These are phyloP conservation scores for Furcula furcula DNA, from an alignment of 2,888 invertebrate genomes.

Conservation along the genomic window DNA sequence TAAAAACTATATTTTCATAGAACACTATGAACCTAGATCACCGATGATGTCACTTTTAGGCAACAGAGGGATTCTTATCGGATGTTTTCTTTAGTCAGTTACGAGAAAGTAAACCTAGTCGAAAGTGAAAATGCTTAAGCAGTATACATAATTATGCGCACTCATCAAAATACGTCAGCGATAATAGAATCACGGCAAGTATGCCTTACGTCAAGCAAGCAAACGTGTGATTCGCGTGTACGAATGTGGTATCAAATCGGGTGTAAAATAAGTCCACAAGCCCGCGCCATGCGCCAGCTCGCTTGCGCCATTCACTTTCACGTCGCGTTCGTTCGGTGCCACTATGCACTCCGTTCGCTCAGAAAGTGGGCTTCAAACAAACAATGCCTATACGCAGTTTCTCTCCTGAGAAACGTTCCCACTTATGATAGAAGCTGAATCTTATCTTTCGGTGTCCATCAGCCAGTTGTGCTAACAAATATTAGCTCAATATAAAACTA, in stretches of 20 bases:
- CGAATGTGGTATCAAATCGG: constrained; percentile 60
- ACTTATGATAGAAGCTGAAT: constrained; percentile 36
- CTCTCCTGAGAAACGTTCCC: constrained; percentile 70
- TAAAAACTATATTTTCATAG: not conserved
- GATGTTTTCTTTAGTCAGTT: not conserved
- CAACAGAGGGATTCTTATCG: too few relatives aligned
- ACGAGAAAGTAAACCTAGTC: constrained; percentile 3
- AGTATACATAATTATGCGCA: constrained; percentile 21
- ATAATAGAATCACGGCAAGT: constrained; percentile 20
- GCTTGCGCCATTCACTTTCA: constrained; percentile 78
- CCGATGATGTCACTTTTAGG: not conserved
- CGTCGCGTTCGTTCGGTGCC: constrained; percentile 45
- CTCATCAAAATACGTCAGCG: constrained; percentile 32
- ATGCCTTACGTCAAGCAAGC: constrained; percentile 43
- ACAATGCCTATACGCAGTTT: constrained; percentile 69
- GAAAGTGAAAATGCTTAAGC: constrained; percentile 19
- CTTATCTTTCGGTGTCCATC: constrained; percentile 34
- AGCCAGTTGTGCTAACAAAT: not conserved
- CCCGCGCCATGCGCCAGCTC: constrained; percentile 33
- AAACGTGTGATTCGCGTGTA: constrained; percentile 55
- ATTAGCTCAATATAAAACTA: not conserved
- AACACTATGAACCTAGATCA: not conserved
- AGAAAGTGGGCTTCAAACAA: constrained; percentile 69
- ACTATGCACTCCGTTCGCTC: constrained; percentile 46
- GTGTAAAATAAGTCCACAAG: constrained; percentile 62